phyloP scores from a whole-genome alignment of 2,888 invertebrate species.

The Steinernema carpocapsae region DNA sequence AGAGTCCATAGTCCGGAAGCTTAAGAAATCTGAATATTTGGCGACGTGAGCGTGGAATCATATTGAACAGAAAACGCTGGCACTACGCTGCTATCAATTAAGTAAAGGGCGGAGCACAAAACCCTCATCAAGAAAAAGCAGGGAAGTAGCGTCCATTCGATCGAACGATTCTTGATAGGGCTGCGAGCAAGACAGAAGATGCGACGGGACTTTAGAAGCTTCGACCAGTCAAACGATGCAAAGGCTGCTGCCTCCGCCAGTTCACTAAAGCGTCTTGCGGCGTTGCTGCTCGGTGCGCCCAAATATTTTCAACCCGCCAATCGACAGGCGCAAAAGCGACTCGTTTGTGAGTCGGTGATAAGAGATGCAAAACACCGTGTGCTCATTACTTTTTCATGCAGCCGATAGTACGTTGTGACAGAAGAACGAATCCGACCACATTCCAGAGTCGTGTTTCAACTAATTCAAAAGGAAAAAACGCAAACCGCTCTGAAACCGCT shows the following conservation, averaged over 20 bases:
- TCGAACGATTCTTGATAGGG: slow-evolving; percentile 3
- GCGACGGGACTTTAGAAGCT: slow-evolving; percentile 19
- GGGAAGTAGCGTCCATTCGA: not conserved
- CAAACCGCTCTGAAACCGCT: too few relatives aligned
- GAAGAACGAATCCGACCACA: too few relatives aligned
- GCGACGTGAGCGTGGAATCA: too few relatives aligned
- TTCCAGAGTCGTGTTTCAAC: too few relatives aligned
- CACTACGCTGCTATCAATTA: not conserved
- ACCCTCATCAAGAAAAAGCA: slow-evolving; percentile 7
- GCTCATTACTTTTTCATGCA: too few relatives aligned
- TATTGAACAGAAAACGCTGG: not conserved
- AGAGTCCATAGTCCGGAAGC: too few relatives aligned
- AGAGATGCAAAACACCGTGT: slow-evolving; percentile 15
- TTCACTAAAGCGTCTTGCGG: not conserved
- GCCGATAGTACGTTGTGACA: too few relatives aligned
- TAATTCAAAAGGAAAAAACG: too few relatives aligned
- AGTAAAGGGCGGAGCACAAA: not conserved
- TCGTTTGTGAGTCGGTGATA: slow-evolving; percentile 22
- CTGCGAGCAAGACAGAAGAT: not conserved
- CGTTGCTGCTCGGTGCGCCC: not conserved
- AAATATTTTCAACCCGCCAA: slow-evolving; percentile 20
- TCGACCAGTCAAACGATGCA: slow-evolving; percentile 19
- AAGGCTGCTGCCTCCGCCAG: not conserved
- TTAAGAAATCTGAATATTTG: too few relatives aligned
- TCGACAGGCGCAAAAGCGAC: slow-evolving; percentile 28